These are phyloP conservation scores for Sula dactylatra DNA, from an alignment of 2,113 vertebrate species.

Conservation along the genomic window DNA sequence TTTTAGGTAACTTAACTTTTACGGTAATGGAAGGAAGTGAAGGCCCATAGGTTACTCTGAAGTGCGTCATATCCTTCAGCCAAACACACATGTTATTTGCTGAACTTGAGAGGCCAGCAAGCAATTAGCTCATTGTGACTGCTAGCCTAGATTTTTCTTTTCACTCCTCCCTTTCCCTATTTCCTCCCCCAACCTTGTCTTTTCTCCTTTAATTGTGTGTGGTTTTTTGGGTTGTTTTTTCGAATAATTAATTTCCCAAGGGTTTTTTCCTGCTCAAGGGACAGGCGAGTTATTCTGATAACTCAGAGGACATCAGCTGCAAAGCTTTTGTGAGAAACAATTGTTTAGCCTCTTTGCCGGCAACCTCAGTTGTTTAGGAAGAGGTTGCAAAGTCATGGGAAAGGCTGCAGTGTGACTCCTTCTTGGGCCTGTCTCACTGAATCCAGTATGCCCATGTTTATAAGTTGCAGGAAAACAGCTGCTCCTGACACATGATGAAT, in stretches of 20 bases:
- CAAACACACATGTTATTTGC: background rate
- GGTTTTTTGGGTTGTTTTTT: background rate
- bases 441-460: constrained; percentile 77
- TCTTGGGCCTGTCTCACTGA: constrained; percentile 70
- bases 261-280: constrained; percentile 19
- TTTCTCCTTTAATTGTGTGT: background rate
- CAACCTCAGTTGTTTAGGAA: constrained; percentile 81
- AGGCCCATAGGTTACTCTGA: background rate
- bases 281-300: constrained; percentile 25
- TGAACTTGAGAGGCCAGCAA: background rate
- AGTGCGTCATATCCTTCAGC: background rate
- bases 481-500: constrained; percentile 51
- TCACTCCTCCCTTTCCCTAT: background rate
- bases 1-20: background rate
- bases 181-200: background rate
- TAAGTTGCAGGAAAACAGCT: constrained; percentile 55
- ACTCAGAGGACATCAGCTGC: constrained; percentile 68
- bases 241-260: constrained; percentile 13
- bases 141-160: background rate
- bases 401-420: constrained; percentile 75
- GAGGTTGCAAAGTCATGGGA: constrained; percentile 90
- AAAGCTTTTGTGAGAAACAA: constrained; percentile 81
- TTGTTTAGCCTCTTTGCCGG: constrained; percentile 76
- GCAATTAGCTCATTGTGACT: background rate
- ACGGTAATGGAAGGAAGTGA: background rate